These are phyloP conservation scores for Himalopsyche phryganea DNA, from an alignment of 1,140 invertebrate species.

Conservation along the genomic window DNA sequence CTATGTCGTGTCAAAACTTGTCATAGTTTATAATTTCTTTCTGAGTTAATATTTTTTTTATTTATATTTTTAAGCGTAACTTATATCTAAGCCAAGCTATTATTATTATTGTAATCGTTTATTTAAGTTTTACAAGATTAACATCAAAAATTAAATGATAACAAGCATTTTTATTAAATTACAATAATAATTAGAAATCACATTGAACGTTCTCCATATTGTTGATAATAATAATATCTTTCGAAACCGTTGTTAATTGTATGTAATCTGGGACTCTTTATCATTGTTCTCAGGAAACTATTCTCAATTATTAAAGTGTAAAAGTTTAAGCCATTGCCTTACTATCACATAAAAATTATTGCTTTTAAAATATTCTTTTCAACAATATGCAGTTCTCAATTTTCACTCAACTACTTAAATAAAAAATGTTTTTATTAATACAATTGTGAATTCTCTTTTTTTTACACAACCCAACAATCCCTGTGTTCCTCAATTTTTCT, in stretches of 20 bases:
- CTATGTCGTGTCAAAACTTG: conserved; percentile 9
- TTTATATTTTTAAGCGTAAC: conserved; percentile 20
- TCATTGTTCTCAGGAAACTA: not conserved
- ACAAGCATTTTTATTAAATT: too few species aligned
- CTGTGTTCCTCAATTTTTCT: too few species aligned
- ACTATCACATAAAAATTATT: not conserved
- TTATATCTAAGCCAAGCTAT: conserved; percentile 13
- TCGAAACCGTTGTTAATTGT: not conserved
- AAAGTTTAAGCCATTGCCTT: not conserved
- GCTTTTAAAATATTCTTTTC: not conserved
- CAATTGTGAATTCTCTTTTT: too few species aligned
- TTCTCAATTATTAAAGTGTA: not conserved
- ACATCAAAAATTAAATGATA: conserved; percentile 7
- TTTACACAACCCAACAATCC: too few species aligned
- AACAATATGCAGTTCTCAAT: conserved; percentile 11
- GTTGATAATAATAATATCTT: not conserved
- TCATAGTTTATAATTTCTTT: conserved; percentile 17
- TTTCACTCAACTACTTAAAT: conserved; percentile 17
- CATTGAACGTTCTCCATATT: too few species aligned
- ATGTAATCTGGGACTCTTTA: not conserved
- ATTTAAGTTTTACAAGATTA: conserved; percentile 16
- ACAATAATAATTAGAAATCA: too few species aligned
- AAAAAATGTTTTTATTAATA: conserved; percentile 21
- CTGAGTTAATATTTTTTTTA: conserved; percentile 18
- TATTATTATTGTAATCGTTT: conserved; percentile 3